Conservation (phyloP, 2,797 vertebrate genomes). For the Monodelphis domestica region DNA sequence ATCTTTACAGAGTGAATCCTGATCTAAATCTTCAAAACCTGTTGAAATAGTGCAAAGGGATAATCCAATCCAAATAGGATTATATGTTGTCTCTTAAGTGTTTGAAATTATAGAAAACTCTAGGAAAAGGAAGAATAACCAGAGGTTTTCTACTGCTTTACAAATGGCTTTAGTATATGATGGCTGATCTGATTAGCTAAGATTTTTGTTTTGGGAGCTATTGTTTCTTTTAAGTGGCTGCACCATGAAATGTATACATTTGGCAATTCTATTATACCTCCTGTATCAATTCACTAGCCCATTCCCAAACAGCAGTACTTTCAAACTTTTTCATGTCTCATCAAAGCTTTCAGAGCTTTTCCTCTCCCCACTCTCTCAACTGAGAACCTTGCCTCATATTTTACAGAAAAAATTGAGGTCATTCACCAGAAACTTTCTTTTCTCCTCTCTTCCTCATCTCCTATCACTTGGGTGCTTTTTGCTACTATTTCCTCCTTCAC, state of each 20-base stretch:
- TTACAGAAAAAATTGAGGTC: no score
- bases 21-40: background rate
- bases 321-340: background rate
- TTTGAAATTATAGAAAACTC: background rate
- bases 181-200: background rate
- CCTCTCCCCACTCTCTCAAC: background rate
- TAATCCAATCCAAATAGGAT: background rate
- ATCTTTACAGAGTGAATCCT: background rate
- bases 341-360: background rate
- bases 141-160: background rate
- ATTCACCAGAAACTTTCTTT: background rate
- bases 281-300: background rate
- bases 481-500: background rate
- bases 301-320: background rate
- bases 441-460: background rate
- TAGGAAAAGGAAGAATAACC: background rate
- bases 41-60: background rate
- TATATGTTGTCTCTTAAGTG: background rate
- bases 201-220: background rate
- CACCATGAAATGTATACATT: background rate
- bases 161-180: background rate
- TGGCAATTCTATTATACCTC: background rate
- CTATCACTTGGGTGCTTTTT: background rate
- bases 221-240: conserved; percentile 15
- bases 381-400: background rate